phyloP scores from a whole-genome alignment of 2,113 vertebrate genomes.

The Toxotes jaculatrix region DNA sequence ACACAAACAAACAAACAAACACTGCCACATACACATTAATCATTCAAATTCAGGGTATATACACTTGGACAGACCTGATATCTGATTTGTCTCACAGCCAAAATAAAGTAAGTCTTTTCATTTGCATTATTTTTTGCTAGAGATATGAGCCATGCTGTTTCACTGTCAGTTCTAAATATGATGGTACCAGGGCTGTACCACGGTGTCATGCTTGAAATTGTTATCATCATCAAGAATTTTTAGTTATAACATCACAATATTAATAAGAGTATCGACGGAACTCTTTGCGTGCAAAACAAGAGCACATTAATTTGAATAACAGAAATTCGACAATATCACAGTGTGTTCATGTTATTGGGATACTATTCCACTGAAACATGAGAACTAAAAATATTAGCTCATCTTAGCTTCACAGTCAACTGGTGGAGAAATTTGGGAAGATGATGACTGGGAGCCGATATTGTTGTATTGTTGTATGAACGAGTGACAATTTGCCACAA shows the following conservation, averaged over 20 bases:
- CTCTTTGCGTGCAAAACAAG: not conserved
- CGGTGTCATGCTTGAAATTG: not conserved
- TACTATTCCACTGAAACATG: not conserved
- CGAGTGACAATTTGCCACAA: slow-evolving; percentile 3
- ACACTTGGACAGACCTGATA: slow-evolving; percentile 4
- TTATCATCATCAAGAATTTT: not conserved
- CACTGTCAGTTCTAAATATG: not conserved
- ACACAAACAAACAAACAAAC: slow-evolving; percentile 42
- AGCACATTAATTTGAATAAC: not conserved
- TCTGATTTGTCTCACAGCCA: not conserved
- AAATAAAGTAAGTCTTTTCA: not conserved
- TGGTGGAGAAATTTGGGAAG: not conserved
- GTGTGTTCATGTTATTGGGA: not conserved
- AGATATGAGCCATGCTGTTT: not conserved
- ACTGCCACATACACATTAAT: slow-evolving; percentile 13
- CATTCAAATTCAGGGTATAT: not conserved
- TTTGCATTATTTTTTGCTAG: not conserved
- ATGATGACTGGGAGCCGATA: not conserved
- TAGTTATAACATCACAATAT: not conserved
- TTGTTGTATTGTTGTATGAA: not conserved
- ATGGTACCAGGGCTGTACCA: not conserved
- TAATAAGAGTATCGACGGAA: not conserved
- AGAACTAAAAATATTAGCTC: not conserved
- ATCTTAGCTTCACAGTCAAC: not conserved
- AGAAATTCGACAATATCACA: not conserved